phyloP scores from a whole-genome alignment of 2,888 invertebrate species.

The Flexamia atlantica region DNA sequence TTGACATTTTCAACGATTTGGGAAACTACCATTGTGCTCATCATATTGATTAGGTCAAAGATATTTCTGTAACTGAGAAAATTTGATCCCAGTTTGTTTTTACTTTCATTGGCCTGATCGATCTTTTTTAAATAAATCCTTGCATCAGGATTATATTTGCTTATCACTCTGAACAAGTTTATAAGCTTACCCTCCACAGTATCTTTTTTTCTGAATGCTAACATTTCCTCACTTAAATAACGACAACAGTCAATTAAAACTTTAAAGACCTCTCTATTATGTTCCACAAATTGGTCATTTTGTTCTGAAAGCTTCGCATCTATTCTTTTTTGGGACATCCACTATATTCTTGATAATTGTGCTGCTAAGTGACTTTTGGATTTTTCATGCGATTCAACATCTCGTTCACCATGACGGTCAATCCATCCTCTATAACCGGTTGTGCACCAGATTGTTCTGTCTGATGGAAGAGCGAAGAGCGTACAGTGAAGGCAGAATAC shows the following conservation, averaged over 20 bases:
- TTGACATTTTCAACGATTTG: slow-evolving; percentile 40
- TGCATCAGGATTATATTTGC: slow-evolving; percentile 33
- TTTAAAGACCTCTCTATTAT: slow-evolving; percentile 23
- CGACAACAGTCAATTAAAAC: slow-evolving; percentile 32
- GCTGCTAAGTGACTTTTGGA: slow-evolving; percentile 2
- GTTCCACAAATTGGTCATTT: not conserved
- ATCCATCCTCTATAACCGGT: slow-evolving; percentile 14
- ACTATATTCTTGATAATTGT: slow-evolving; percentile 12
- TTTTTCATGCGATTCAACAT: not conserved
- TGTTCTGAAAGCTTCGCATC: not conserved
- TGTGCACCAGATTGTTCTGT: not conserved
- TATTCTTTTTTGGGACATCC: slow-evolving; percentile 35
- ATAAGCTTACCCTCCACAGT: not conserved
- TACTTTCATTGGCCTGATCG: not conserved
- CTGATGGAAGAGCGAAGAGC: not conserved
- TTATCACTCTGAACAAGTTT: slow-evolving; percentile 25
- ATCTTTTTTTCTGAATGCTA: slow-evolving; percentile 29
- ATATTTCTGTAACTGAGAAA: slow-evolving; percentile 47
- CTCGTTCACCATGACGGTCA: slow-evolving; percentile 8
- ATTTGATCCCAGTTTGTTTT: not conserved
- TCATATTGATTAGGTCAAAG: slow-evolving; percentile 8
- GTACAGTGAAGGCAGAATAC: slow-evolving; percentile 16
- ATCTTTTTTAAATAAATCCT: slow-evolving; percentile 39
- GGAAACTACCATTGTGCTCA: slow-evolving; percentile 10
- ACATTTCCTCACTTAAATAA: slow-evolving; percentile 12